Base-by-base conservation (phyloP, 2,797 vertebrate genomes). In the Rhyacichthys aspro region DNA sequence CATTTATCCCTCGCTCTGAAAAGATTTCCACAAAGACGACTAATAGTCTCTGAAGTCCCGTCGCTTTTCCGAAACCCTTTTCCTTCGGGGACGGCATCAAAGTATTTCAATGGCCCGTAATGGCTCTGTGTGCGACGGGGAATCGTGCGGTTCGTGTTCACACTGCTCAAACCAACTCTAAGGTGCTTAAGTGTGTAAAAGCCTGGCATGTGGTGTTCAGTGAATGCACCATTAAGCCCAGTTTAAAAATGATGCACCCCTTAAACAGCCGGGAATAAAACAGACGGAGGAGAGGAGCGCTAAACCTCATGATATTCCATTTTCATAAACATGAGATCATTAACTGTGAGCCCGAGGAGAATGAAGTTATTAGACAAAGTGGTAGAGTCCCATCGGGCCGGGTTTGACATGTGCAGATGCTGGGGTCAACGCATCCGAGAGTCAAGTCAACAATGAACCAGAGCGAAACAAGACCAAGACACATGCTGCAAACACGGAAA, bases 161-260 rank as follows among this genome's bases (percentile, higher is more conserved):
- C 48, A n/a, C 9, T 57, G 18, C 16, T 74, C 62, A 66, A 64
- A 71, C 54, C 46, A 63, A 74, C 59, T 77, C 39, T 75, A 38
- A 41, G 33, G 49, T 49, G 55, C 49, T 73, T 46, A 64, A 65
- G 43, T 43, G 34, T 52, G 49, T 52, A 38, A 12, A 33, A 69
- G 54, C 46, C 23, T 61, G 47, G 48, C 67, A 58, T 68, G 59
- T 32, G 65, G 54, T 68, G 68, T 28, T 66, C 16, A 52, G 12
- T 52, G 39, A 55, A 41, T 33, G 59, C 59, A 72, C 63, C 70
- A 72, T 79, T 79, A 72, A 59, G 46, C 59, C 45, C 47, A 58
- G 57, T 60, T 48, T 64, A 33, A 80, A 56, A 76, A 63, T 59
- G 10, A 59, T 50, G 48, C 56, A 59, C 55, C 39, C 59, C 39